phyloP scores from a whole-genome alignment of 1,140 invertebrate genomes.

The Drosophila sp. region DNA sequence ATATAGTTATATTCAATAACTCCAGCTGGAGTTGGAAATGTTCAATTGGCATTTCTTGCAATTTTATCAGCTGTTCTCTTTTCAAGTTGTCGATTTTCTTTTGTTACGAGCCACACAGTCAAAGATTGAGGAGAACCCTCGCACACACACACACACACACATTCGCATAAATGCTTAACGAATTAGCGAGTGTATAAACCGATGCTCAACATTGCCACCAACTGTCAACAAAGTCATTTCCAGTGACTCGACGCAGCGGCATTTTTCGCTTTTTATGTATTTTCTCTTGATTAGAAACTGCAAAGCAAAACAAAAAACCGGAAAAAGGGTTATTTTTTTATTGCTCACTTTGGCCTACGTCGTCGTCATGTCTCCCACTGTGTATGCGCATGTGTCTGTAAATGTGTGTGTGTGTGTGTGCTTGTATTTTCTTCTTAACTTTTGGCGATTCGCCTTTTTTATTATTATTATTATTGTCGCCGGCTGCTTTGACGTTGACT shows the following conservation, averaged over 20 bases:
- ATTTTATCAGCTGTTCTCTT: slow-evolving; percentile 8
- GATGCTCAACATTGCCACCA: not conserved
- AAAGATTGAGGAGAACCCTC: slow-evolving; percentile 22
- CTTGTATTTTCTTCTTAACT: slow-evolving; percentile 76
- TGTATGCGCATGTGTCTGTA: slow-evolving; percentile 42
- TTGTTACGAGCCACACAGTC: not conserved
- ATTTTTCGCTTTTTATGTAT: slow-evolving; percentile 62
- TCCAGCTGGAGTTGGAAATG: no score
- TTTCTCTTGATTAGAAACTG: slow-evolving; percentile 82
- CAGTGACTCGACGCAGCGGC: slow-evolving; percentile 35
- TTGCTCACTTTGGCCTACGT: slow-evolving; percentile 60
- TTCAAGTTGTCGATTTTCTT: not conserved
- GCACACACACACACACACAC: not conserved
- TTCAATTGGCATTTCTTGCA: slow-evolving; percentile 7
- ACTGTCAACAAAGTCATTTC: slow-evolving; percentile 38
- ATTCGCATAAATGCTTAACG: slow-evolving; percentile 49
- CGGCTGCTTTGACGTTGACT: slow-evolving; percentile 58
- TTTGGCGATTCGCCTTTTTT: slow-evolving; percentile 70
- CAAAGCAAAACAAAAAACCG: slow-evolving; percentile 81
- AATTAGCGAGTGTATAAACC: slow-evolving; percentile 46
- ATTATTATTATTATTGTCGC: slow-evolving; percentile 73
- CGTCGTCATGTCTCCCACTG: slow-evolving; percentile 51
- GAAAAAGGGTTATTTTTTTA: slow-evolving; percentile 82
- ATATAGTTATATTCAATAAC: no score
- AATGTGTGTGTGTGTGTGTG: slow-evolving; percentile 51